phyloP scores from a whole-genome alignment of 2,113 vertebrate species.

The Pantherophis guttatus region DNA sequence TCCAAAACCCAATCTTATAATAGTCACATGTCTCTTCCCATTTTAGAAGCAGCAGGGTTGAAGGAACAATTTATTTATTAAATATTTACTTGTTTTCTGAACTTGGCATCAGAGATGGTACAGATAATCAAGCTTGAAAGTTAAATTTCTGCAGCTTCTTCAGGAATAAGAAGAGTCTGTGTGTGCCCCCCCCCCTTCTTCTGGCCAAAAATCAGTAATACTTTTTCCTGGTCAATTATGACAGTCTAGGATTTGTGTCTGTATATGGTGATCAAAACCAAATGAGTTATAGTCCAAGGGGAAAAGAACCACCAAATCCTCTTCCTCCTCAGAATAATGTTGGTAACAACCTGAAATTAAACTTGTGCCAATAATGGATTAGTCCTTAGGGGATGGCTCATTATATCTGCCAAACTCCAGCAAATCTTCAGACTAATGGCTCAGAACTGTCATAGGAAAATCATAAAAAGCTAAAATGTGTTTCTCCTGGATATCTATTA shows the following conservation, averaged over 20 bases:
- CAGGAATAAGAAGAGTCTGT: not conserved
- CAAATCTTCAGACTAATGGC: constrained; percentile 10
- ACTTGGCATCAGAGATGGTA: not conserved
- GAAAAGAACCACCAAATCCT: not conserved
- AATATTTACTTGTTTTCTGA: not conserved
- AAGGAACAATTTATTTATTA: constrained; percentile 43
- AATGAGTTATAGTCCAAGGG: rapidly evolving
- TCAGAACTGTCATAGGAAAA: constrained; percentile 9
- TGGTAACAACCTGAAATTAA: constrained; percentile 36
- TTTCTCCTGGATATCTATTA: constrained; percentile 20
- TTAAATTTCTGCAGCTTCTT: constrained; percentile 13
- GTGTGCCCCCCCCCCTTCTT: not conserved
- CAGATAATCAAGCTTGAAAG: not conserved
- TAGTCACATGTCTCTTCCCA: not conserved
- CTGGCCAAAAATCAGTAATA: constrained; percentile 17
- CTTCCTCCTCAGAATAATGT: constrained; percentile 26
- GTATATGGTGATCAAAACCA: constrained; percentile 38
- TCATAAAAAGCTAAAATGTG: constrained; percentile 4
- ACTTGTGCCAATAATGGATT: constrained; percentile 15
- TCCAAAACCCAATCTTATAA: constrained; percentile 17
- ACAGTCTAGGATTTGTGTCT: constrained; percentile 17
- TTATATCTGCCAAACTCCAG: not conserved
- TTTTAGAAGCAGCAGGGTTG: constrained; percentile 25
- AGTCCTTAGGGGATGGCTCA: constrained; percentile 5
- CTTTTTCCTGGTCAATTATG: constrained; percentile 21